Conservation (phyloP, 1,140 invertebrate genomes). For the Ceratoteleas bidentatus region DNA sequence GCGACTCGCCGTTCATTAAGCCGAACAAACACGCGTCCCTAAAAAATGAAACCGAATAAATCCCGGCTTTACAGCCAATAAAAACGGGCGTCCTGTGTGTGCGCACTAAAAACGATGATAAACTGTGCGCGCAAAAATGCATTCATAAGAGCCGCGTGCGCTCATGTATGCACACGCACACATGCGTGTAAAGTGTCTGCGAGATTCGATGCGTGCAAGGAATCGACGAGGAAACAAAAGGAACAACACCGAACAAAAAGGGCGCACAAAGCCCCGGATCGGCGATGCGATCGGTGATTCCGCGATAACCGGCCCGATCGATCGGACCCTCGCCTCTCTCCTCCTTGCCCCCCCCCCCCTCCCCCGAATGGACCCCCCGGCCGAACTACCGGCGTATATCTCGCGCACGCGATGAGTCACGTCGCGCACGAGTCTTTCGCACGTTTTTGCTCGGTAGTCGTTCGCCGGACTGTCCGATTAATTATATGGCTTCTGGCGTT, state of each 20-base stretch:
- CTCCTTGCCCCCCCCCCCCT: too few species aligned
- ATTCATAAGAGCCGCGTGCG: conserved; percentile 27
- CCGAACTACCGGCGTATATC: conserved; percentile 49
- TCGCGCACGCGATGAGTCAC: conserved; percentile 68
- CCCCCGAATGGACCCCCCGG: too few species aligned
- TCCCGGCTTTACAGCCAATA: conserved; percentile 32
- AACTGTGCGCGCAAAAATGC: conserved; percentile 30
- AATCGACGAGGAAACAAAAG: conserved; percentile 41
- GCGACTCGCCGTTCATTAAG: conserved; percentile 38
- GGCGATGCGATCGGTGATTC: conserved; percentile 54
- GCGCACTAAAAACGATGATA: conserved; percentile 29
- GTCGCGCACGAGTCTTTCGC: conserved; percentile 69
- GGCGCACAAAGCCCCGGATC: conserved; percentile 42
- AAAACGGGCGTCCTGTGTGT: conserved; percentile 24
- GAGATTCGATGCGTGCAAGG: conserved; percentile 49
- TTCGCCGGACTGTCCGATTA: conserved; percentile 69
- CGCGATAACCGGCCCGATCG: conserved; percentile 52
- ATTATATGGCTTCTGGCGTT: conserved; percentile 72
- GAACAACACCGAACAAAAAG: conserved; percentile 17
- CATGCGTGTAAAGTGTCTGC: conserved; percentile 32
- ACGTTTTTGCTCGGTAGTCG: conserved; percentile 71
- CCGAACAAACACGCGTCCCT: conserved; percentile 13
- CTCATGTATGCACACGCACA: background rate
- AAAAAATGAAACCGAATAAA: conserved; percentile 27
- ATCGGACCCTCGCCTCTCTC: conserved; percentile 7